These are phyloP conservation scores for Drosophila orosa DNA, from an alignment of 1,140 invertebrate genomes.

Conservation along the genomic window DNA sequence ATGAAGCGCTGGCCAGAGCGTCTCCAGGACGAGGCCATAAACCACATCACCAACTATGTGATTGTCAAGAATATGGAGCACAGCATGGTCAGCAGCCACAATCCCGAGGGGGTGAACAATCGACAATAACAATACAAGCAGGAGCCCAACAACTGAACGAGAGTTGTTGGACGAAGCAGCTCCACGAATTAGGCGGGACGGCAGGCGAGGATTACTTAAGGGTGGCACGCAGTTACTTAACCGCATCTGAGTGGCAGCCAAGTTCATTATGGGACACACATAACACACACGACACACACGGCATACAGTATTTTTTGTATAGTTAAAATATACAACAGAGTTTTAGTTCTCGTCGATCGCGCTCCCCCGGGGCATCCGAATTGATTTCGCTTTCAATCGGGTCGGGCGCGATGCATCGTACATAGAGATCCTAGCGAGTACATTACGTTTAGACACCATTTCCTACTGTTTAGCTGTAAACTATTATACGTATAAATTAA, in stretches of 20 bases:
- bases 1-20: conserved; percentile 82
- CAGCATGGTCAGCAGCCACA: conserved; percentile 70
- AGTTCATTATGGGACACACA: conserved; percentile 33
- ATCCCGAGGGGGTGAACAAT: conserved; percentile 73
- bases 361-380: conserved; percentile 44
- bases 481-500: conserved; percentile 76
- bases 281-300: conserved; percentile 31
- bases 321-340: conserved; percentile 77
- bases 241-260: conserved; percentile 61
- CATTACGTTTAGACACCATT: conserved; percentile 79
- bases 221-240: conserved; percentile 73
- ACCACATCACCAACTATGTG: conserved; percentile 82
- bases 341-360: conserved; percentile 60
- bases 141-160: conserved; percentile 76
- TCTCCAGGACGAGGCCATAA: conserved; percentile 81
- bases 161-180: conserved; percentile 75
- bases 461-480: conserved; percentile 81
- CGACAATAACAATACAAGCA: conserved; percentile 82
- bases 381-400: conserved; percentile 57
- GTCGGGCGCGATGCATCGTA: conserved; percentile 39
- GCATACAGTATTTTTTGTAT: conserved; percentile 82
- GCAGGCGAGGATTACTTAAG: conserved; percentile 60
- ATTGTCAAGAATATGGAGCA: conserved; percentile 84
- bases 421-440: conserved; percentile 64
- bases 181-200: conserved; percentile 44